These are phyloP conservation scores for Philereme transversata DNA, from an alignment of 2,888 invertebrate species.

Conservation along the genomic window DNA sequence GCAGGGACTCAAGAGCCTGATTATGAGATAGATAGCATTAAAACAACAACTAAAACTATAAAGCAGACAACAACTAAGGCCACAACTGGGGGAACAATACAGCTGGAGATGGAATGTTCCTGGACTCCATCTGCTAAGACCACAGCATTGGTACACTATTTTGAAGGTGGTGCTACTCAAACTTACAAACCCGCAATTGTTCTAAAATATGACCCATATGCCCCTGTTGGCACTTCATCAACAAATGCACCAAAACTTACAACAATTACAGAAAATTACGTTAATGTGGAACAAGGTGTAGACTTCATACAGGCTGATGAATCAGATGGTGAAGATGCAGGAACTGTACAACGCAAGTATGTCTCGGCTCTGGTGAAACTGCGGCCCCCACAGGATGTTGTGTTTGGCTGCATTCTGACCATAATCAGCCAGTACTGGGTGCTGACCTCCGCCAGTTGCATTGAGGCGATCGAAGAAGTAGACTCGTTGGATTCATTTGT, in stretches of 20 bases:
- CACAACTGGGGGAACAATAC: not conserved
- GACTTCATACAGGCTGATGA: slow-evolving; percentile 28
- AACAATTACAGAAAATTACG: not conserved
- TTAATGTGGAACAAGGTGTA: not conserved
- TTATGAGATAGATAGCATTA: not conserved
- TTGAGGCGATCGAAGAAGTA: slow-evolving; percentile 66
- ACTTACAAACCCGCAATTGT: not conserved
- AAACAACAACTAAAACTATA: slow-evolving; percentile 1
- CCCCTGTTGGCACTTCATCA: not conserved
- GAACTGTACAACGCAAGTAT: slow-evolving; percentile 38
- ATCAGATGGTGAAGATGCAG: slow-evolving; percentile 46
- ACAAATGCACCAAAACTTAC: not conserved
- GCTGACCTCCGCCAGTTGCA: slow-evolving; percentile 71
- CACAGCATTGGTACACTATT: slow-evolving; percentile 50
- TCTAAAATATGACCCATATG: not conserved
- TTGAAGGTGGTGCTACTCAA: slow-evolving; percentile 32
- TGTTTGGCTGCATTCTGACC: slow-evolving; percentile 67
- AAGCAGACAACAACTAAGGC: not conserved
- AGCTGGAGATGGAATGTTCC: slow-evolving; percentile 51
- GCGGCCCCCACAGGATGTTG: slow-evolving; percentile 51
- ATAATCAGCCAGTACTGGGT: slow-evolving; percentile 59
- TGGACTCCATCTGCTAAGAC: slow-evolving; percentile 66
- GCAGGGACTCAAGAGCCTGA: not conserved
- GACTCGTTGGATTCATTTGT: slow-evolving; percentile 66
- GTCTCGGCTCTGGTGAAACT: slow-evolving; percentile 63